A percentile compares a stretch with the other conserved stretches of the same genome.
Evolutionary conservation across 2,797 vertebrate genomes (phyloP).

Genomic region (Anableps anableps): DNA sequence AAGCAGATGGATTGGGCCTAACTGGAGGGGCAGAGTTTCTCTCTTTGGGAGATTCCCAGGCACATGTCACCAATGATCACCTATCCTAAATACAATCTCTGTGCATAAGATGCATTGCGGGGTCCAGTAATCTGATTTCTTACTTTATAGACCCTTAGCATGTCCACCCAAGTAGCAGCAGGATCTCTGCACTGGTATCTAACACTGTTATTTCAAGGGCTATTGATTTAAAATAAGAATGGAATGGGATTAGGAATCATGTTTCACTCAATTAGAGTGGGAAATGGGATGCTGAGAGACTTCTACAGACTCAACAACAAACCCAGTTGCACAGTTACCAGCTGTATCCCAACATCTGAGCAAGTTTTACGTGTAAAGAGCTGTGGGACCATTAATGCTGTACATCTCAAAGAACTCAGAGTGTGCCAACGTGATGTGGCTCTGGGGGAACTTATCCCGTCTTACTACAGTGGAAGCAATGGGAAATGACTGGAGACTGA

Average conservation of each 20-base stretch:
- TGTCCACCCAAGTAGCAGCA: not conserved
- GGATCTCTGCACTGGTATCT: constrained; percentile 5
- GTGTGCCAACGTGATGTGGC: not conserved
- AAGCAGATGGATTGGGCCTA: not conserved
- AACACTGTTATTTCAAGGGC: not conserved
- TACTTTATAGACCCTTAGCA: not conserved
- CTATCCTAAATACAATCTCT: constrained; percentile 4
- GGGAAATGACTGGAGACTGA: not conserved
- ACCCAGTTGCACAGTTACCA: not conserved
- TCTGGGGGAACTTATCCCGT: not conserved
- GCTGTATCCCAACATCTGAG: not conserved
- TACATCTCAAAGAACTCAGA: constrained; percentile 9
- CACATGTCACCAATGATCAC: constrained; percentile 5
- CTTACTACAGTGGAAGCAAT: not conserved
- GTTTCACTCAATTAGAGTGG: not conserved
- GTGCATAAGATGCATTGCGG: not conserved
- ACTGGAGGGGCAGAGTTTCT: not conserved
- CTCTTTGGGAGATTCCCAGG: not conserved
- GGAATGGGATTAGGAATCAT: constrained; percentile 2
- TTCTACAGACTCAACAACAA: not conserved
- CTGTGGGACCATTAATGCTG: not conserved
- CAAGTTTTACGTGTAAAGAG: not conserved
- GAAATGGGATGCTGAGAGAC: not conserved
- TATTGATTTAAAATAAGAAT: not conserved
- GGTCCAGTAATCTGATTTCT: not conserved